phyloP scores from a whole-genome alignment of 2,888 invertebrate genomes.

The Laothoe populi region DNA sequence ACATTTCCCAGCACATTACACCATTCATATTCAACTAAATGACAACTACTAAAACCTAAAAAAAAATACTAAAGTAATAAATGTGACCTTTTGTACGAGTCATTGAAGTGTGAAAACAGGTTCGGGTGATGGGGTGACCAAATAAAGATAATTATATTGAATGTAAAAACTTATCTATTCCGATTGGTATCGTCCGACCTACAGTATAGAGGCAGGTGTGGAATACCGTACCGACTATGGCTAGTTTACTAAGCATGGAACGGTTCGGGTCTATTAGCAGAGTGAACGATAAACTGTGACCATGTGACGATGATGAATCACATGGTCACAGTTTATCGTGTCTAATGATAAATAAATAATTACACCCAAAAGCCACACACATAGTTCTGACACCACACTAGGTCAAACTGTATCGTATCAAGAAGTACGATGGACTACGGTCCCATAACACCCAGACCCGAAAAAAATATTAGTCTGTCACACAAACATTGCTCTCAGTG shows the following conservation, averaged over 20 bases:
- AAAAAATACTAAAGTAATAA: slow-evolving; percentile 32
- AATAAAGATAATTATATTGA: slow-evolving; percentile 55
- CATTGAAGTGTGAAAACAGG: slow-evolving; percentile 47
- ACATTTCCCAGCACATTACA: not conserved
- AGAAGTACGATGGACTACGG: too few relatives aligned
- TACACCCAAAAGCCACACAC: too few relatives aligned
- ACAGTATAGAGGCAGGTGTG: slow-evolving; percentile 64
- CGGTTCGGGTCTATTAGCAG: not conserved
- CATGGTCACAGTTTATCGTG: too few relatives aligned
- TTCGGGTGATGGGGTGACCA: slow-evolving; percentile 48
- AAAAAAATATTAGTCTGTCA: too few relatives aligned
- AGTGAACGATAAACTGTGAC: not conserved
- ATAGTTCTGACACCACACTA: too few relatives aligned
- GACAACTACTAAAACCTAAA: not conserved
- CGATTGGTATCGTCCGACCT: slow-evolving; percentile 56
- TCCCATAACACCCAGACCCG: too few relatives aligned
- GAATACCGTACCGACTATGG: slow-evolving; percentile 11
- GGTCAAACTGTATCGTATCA: too few relatives aligned
- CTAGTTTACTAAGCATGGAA: not conserved
- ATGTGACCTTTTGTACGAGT: slow-evolving; percentile 37
- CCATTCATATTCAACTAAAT: not conserved
- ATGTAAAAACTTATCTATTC: slow-evolving; percentile 48
- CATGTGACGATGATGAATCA: too few relatives aligned
- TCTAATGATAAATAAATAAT: too few relatives aligned
- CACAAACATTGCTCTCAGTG: too few relatives aligned